phyloP scores from a whole-genome alignment of 2,113 vertebrate species.

The Ascaphus truei region DNA sequence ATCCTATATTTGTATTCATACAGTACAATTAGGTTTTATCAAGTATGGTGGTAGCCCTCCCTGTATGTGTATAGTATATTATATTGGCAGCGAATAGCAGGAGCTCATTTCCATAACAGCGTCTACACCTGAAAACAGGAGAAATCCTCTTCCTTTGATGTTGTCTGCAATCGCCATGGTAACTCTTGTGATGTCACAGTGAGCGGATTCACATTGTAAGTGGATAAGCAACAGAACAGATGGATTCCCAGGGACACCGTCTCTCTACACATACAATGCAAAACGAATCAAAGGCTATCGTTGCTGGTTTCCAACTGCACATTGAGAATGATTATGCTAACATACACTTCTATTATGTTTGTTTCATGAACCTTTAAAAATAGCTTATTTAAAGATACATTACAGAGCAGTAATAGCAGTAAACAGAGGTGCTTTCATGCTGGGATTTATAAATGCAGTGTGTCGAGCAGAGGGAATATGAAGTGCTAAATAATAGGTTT shows the following conservation, averaged over 20 bases:
- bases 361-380: neutral
- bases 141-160: constrained; percentile 12
- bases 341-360: neutral
- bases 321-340: neutral
- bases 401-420: too few relatives aligned
- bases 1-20: too few relatives aligned
- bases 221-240: constrained; percentile 10
- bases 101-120: too few relatives aligned
- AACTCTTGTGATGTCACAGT: constrained; percentile 1
- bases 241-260: neutral
- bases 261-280: neutral
- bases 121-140: neutral
- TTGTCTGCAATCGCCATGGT: constrained; percentile 14
- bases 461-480: too few relatives aligned
- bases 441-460: too few relatives aligned
- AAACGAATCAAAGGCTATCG: constrained; percentile 6
- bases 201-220: neutral
- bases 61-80: too few relatives aligned
- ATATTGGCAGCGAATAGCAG: neutral
- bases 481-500: too few relatives aligned
- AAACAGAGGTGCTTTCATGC: too few relatives aligned
- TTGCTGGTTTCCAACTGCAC: neutral
- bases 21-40: neutral
- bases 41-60: neutral
- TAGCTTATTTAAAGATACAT: too few relatives aligned